Conservation (phyloP, 2,113 vertebrate species). For the Ammodytes dubius region DNA sequence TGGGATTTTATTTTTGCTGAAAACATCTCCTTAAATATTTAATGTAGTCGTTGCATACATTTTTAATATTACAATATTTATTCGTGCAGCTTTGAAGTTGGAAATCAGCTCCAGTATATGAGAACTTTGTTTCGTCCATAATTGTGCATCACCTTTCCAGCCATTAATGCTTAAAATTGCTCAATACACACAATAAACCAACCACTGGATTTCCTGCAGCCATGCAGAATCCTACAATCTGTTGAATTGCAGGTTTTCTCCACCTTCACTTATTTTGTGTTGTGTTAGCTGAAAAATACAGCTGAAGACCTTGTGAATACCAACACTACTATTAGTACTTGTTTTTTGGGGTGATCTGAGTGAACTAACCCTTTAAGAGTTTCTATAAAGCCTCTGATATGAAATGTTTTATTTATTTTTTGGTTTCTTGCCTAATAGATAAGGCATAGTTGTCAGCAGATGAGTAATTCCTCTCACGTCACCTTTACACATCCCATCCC, state of each 20-base stretch:
- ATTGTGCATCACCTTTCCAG: not conserved
- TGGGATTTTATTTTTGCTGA: not conserved
- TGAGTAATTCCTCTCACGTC: slow-evolving; percentile 37
- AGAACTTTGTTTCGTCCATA: not conserved
- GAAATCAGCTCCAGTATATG: not conserved
- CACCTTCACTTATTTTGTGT: not conserved
- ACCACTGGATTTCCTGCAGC: not conserved
- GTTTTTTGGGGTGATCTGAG: not conserved
- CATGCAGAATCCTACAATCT: slow-evolving; percentile 5
- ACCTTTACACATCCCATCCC: slow-evolving; percentile 5
- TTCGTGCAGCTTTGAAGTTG: not conserved
- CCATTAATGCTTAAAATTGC: not conserved
- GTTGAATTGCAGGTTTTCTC: slow-evolving; percentile 12
- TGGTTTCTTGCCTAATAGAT: slow-evolving; percentile 32
- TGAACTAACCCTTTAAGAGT: not conserved
- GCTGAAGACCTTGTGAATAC: not conserved
- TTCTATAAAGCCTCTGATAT: not conserved
- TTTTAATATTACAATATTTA: not conserved
- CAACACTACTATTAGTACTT: not conserved
- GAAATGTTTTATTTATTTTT: not conserved
- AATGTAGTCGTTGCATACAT: not conserved
- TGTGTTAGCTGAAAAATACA: not conserved
- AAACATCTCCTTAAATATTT: not conserved
- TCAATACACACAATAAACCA: not conserved
- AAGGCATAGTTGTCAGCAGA: slow-evolving; percentile 35